These are phyloP conservation scores for Myanophis thanlyinensis DNA, from an alignment of 2,113 vertebrate species.

Conservation along the genomic window DNA sequence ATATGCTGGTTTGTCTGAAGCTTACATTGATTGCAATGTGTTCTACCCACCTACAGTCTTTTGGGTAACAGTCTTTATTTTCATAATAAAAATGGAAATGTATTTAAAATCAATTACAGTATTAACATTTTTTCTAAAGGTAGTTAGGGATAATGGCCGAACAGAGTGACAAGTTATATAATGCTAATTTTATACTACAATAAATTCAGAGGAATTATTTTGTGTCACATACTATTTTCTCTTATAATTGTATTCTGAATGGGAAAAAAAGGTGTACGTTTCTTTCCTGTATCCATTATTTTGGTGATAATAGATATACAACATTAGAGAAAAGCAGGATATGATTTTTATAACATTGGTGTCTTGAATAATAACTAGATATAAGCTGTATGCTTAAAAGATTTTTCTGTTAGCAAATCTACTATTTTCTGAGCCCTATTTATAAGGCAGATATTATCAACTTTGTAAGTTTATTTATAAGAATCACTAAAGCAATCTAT, in stretches of 20 bases:
- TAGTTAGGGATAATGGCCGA: neutral
- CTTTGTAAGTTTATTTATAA: neutral
- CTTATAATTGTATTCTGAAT: neutral
- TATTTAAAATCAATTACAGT: slow-evolving; percentile 18
- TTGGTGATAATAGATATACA: neutral
- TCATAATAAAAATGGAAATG: slow-evolving; percentile 22
- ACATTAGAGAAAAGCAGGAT: neutral
- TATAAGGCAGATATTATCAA: neutral
- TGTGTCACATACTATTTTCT: neutral
- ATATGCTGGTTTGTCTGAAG: slow-evolving; percentile 11
- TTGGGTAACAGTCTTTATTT: slow-evolving; percentile 27
- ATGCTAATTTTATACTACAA: slow-evolving; percentile 4
- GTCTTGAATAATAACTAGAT: neutral
- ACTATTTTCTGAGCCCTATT: neutral
- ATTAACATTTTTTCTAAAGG: neutral
- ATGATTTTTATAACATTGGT: neutral
- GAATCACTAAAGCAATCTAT: neutral
- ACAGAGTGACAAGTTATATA: slow-evolving; percentile 1
- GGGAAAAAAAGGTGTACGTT: neutral
- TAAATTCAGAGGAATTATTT: neutral
- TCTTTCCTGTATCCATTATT: neutral
- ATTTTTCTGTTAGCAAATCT: neutral
- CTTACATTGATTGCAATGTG: slow-evolving; percentile 3
- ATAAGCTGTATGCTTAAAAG: neutral
- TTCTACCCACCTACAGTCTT: neutral